Conservation (phyloP, 2,888 invertebrate species). For the Thymelicus lineola region DNA sequence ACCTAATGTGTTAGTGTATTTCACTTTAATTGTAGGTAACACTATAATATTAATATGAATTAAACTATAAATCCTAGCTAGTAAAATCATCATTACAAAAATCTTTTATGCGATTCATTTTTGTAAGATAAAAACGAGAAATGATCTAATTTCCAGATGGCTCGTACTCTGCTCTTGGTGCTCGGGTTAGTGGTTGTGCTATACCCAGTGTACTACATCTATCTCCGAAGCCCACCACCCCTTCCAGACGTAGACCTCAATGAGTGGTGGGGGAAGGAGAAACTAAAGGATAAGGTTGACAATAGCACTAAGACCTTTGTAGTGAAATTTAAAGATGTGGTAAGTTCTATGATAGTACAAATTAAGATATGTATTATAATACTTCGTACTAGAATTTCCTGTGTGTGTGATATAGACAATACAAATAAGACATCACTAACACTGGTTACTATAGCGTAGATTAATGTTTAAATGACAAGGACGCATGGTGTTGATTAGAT, state of each 20-base stretch:
- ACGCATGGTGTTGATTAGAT: too few relatives aligned
- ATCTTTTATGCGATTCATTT: too few relatives aligned
- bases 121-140: neutral
- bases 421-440: too few relatives aligned
- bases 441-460: too few relatives aligned
- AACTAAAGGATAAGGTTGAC: slow-evolving; percentile 74
- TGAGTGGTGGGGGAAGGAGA: slow-evolving; percentile 85
- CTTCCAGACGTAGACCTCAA: slow-evolving; percentile 55
- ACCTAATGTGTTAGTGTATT: too few relatives aligned
- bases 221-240: slow-evolving; percentile 44
- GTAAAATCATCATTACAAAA: too few relatives aligned
- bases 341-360: slow-evolving; percentile 52
- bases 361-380: neutral
- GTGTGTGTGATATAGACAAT: too few relatives aligned
- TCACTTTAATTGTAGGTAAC: too few relatives aligned
- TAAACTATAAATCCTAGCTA: too few relatives aligned
- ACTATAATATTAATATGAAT: too few relatives aligned
- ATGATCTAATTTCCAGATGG: slow-evolving; percentile 40
- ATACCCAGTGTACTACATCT: slow-evolving; percentile 41
- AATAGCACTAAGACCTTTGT: slow-evolving; percentile 83
- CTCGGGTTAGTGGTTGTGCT: slow-evolving; percentile 35
- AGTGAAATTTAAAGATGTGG: slow-evolving; percentile 84
- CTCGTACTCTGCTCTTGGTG: slow-evolving; percentile 33
- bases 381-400: too few relatives aligned
- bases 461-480: too few relatives aligned